Conservation (phyloP, 2,797 vertebrate species). For the Premnoplex brunnescens region DNA sequence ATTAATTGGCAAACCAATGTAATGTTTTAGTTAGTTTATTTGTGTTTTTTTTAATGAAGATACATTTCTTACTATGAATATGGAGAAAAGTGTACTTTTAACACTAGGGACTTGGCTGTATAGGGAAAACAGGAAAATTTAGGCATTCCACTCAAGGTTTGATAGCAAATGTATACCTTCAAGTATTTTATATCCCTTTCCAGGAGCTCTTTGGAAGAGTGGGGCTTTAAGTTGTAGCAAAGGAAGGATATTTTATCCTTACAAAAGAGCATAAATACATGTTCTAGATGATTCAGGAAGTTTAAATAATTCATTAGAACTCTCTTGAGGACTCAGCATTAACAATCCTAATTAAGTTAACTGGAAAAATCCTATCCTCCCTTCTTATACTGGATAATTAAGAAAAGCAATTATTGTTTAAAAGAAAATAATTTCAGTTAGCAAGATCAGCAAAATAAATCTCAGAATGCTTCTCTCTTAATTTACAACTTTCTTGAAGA, state of each 20-base stretch:
- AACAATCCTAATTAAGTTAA: background rate
- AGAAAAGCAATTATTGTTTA: background rate
- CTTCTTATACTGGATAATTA: background rate
- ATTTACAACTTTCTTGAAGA: background rate
- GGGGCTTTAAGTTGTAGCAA: background rate
- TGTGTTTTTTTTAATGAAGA: background rate
- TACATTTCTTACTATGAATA: background rate
- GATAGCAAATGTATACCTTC: background rate
- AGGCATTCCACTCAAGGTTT: fast-evolving
- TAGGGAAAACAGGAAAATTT: background rate
- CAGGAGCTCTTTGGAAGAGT: background rate
- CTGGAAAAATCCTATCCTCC: background rate
- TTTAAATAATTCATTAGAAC: background rate
- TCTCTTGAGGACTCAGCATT: background rate
- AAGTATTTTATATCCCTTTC: background rate
- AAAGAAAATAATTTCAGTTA: background rate
- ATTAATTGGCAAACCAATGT: background rate
- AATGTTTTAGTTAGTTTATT: background rate
- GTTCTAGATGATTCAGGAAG: background rate
- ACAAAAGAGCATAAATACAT: background rate
- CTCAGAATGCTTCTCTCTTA: background rate
- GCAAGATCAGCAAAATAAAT: constrained; percentile 7
- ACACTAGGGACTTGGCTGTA: background rate
- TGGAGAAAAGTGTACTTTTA: background rate
- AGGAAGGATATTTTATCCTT: background rate